Evolutionary conservation across 2,888 invertebrate species (phyloP).

Genomic region (Omphaloscelis lunosa): DNA sequence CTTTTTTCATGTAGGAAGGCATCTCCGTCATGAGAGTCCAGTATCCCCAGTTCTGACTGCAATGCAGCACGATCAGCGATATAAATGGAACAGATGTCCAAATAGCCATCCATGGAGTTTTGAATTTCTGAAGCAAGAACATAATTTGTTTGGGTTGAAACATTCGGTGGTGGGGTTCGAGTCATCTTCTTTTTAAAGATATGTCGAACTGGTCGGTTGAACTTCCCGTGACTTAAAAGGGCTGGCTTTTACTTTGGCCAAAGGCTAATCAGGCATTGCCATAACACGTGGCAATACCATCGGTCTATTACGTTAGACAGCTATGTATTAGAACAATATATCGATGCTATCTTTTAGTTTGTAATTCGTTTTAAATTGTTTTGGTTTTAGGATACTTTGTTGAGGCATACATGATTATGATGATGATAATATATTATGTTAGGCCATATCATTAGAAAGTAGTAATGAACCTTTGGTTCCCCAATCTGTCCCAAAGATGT

Average conservation of each 20-base stretch:
- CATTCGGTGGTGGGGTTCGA: no score
- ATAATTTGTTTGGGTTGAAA: background rate
- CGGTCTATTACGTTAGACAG: no score
- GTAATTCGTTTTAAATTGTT: background rate
- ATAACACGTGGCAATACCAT: no score
- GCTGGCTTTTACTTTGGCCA: background rate
- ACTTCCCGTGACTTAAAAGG: background rate
- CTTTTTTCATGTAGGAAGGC: slow-evolving; percentile 92
- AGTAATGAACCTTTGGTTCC: slow-evolving; percentile 72
- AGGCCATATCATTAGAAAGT: background rate
- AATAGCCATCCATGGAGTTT: slow-evolving; percentile 91
- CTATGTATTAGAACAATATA: background rate
- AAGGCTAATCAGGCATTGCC: background rate
- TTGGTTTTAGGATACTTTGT: background rate
- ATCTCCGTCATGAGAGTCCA: slow-evolving; percentile 93
- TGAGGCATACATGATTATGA: background rate
- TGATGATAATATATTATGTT: no score
- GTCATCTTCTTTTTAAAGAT: background rate
- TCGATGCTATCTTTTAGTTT: background rate
- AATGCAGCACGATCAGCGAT: slow-evolving; percentile 85
- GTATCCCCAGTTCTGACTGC: slow-evolving; percentile 93
- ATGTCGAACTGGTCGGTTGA: background rate
- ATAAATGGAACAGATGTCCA: slow-evolving; percentile 87
- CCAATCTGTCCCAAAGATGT: slow-evolving; percentile 81
- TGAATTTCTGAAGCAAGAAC: slow-evolving; percentile 67